phyloP scores from a whole-genome alignment of 1,140 invertebrate genomes.

The Lordiphosa clarofinis region DNA sequence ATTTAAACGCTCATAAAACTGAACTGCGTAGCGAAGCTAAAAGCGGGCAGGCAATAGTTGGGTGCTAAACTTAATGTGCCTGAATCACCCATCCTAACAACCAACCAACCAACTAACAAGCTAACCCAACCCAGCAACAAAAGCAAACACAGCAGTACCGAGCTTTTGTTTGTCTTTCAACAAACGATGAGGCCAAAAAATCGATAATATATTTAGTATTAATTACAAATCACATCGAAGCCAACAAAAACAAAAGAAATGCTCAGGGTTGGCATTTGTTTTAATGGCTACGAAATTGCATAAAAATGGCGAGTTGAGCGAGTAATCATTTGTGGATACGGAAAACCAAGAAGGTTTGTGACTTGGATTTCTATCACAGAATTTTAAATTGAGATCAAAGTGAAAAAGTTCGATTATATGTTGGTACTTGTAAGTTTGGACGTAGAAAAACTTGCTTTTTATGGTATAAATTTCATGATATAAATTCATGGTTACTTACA shows the following conservation, averaged over 20 bases:
- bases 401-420: too few species aligned
- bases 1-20: constrained; percentile 20
- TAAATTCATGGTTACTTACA: too few species aligned
- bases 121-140: constrained; percentile 7
- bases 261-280: neutral
- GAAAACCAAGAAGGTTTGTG: too few species aligned
- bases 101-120: constrained; percentile 1
- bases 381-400: too few species aligned
- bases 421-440: too few species aligned
- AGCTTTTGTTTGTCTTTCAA: constrained; percentile 1
- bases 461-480: too few species aligned
- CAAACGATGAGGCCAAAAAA: constrained; percentile 1
- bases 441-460: too few species aligned
- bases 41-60: neutral
- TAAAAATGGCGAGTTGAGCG: too few species aligned
- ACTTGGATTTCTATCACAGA: too few species aligned
- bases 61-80: constrained; percentile 13
- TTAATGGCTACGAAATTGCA: neutral
- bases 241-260: constrained; percentile 9
- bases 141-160: constrained; percentile 1
- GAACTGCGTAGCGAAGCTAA: constrained; percentile 2
- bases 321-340: too few species aligned
- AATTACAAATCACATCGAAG: constrained; percentile 16
- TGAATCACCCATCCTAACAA: constrained; percentile 14
- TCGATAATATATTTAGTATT: constrained; percentile 20